These are phyloP conservation scores for Balanococcus diminutus DNA, from an alignment of 2,888 invertebrate genomes.

Conservation along the genomic window DNA sequence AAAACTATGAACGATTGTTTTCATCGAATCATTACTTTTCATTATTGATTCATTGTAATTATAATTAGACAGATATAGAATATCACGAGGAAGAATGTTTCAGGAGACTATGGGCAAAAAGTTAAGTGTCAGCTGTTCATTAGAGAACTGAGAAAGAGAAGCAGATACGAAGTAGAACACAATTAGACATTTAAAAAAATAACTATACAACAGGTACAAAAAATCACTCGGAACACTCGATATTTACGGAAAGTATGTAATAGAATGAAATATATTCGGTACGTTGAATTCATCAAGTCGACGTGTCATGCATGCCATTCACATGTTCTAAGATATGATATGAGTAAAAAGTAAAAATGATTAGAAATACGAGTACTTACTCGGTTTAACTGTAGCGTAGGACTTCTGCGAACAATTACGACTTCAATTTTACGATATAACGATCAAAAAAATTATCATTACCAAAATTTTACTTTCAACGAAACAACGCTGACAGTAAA, in stretches of 20 bases:
- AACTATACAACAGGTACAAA: neutral
- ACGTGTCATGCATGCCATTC: conserved; percentile 52
- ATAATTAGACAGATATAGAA: neutral
- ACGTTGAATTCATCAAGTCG: conserved; percentile 32
- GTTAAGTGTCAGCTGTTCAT: neutral
- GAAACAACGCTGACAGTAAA: conserved; percentile 41
- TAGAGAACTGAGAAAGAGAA: neutral
- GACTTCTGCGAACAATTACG: conserved; percentile 6
- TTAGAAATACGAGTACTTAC: conserved; percentile 32
- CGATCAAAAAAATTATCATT: conserved; percentile 35
- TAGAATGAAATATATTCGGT: neutral
- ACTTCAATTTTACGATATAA: conserved; percentile 26
- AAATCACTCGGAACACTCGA: neutral
- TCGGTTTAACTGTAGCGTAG: conserved; percentile 19
- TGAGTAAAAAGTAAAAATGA: neutral
- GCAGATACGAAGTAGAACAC: neutral
- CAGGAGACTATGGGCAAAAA: neutral
- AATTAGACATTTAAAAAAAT: neutral
- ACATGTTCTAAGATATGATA: conserved; percentile 24
- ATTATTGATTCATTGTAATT: neutral
- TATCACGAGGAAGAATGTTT: neutral
- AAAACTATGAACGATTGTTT: neutral
- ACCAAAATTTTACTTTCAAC: conserved; percentile 50
- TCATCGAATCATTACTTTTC: neutral
- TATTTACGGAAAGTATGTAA: no score